Evolutionary conservation across 2,888 invertebrate genomes (phyloP), one percentile per base, ranked within the genome.

Genomic region (Neoascia interrupta): DNA sequence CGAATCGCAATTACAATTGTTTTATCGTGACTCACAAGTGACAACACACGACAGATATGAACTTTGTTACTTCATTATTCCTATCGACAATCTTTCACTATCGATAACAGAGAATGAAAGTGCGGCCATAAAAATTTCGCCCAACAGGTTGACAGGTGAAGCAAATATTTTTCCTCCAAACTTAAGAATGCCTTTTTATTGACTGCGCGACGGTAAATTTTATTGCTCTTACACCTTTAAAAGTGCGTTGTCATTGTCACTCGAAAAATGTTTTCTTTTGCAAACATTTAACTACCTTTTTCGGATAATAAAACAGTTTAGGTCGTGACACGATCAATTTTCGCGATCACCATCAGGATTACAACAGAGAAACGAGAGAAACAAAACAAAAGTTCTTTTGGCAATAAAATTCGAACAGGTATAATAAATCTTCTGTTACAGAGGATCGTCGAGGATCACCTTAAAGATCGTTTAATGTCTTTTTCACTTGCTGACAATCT

Each of bases 361-460:
- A 23, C 21, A n/a, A 10, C 13, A 3, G 26, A 1, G 2, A 26
- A 26, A 26, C 1, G 1, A 26, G 3, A 36, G 10, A n/a, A 36
- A 53, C 36, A 36, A 53, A 21, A n/a, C n/a, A n/a, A n/a, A n/a
- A n/a, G n/a, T n/a, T n/a, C n/a, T n/a, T n/a, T n/a, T n/a, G n/a
- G 11, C 5, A 31, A n/a, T 13, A 18, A 18, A 18, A 13, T n/a
- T n/a, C 2, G n/a, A 13, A 10, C 41, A 28, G 41, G 39, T 19
- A n/a, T n/a, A 41, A 41, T 58, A 43, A 53, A 53, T 36, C 15
- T 1, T 15, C 11, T 8, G 16, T 15, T 6, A 18, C n/a, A n/a
- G 19, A 47, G 16, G 28, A n/a, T 31, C 11, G 28, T 26, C n/a
- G 54, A 54, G 18, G 39, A 54, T 54, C 54, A 26, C 26, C n/a